Base-by-base conservation (phyloP, 2,888 invertebrate genomes). In the Hylaea fasciaria region DNA sequence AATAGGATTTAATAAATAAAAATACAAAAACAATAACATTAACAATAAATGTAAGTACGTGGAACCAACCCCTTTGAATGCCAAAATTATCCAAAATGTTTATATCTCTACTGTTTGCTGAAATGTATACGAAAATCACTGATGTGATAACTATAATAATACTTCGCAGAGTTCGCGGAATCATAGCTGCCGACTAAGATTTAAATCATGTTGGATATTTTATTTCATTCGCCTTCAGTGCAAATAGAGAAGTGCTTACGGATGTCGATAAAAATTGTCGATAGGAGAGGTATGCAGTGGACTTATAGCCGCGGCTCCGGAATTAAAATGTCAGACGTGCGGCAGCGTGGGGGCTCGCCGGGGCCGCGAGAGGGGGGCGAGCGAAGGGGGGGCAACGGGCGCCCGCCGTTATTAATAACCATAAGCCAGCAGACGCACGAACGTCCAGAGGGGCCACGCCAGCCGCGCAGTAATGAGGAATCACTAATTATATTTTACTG, bases 261-360 rank as follows among this genome's bases (percentile, higher is more conserved):
- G 44, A 71, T 80, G 80, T 89, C 90, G 90, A 91, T 87, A 82
- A 82, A 76, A 76, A 71, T 76, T 83, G 78, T 91, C 91, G 91
- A 91, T 89, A 87, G 69, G 72, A 74, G 76, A 74, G 73, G 76
- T 76, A 82, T 81, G 82, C 80, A 81, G 80, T 82, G 81, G 78
- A 85, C 79, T 82, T 83, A 81, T 82, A 85, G 81, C 78, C 82
- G 81, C 86, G 80, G 85, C 85, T 85, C 80, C 82, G 90, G 92
- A 91, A 91, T 91, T 91, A 91, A 92, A 92, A 91, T 91, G 91
- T 91, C 91, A 92, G 91, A 88, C 91, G 91, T 85, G 91, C 89
- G 87, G 89, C 87, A 83, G 87, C 87, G 84, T 86, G 85, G 82
- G 80, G 81, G 85, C 83, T 80, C 80, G 83, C 80, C 85, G 85